Conservation (phyloP, 2,888 invertebrate species). For the Mythimna ferrago region DNA sequence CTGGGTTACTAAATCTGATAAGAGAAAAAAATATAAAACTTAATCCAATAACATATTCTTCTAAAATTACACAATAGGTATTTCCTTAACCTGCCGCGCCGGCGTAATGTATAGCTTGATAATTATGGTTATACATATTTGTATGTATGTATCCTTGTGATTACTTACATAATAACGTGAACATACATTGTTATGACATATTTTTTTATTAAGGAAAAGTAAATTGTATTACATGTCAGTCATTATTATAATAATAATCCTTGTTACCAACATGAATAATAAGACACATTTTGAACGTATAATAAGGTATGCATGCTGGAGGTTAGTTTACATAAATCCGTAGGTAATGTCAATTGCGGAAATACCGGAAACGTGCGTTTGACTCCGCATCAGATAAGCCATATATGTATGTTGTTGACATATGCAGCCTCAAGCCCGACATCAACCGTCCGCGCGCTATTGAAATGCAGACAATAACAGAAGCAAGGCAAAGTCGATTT, state of each 20-base stretch:
- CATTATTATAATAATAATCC: slow-evolving; percentile 17
- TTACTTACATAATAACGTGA: slow-evolving; percentile 12
- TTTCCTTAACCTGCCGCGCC: slow-evolving; percentile 3
- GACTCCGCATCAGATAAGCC: slow-evolving; percentile 70
- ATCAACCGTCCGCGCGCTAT: slow-evolving; percentile 36
- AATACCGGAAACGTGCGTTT: slow-evolving; percentile 68
- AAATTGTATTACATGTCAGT: neutral
- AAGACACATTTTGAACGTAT: slow-evolving; percentile 6
- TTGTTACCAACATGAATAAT: slow-evolving; percentile 13
- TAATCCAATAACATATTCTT: neutral
- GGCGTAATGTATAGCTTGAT: neutral
- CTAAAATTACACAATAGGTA: neutral
- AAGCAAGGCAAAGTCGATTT: slow-evolving; percentile 4
- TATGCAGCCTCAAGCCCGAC: slow-evolving; percentile 46
- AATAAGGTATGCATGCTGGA: slow-evolving; percentile 35
- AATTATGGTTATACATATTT: neutral
- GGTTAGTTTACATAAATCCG: slow-evolving; percentile 59
- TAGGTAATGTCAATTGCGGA: slow-evolving; percentile 65
- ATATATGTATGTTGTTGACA: slow-evolving; percentile 59
- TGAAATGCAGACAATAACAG: slow-evolving; percentile 32
- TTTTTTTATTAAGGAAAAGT: slow-evolving; percentile 15
- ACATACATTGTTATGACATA: neutral
- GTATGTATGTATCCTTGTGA: neutral
- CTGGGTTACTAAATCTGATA: neutral
- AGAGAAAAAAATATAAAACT: neutral